Conservation (phyloP, 2,797 vertebrate genomes). For the Spinus pinus region DNA sequence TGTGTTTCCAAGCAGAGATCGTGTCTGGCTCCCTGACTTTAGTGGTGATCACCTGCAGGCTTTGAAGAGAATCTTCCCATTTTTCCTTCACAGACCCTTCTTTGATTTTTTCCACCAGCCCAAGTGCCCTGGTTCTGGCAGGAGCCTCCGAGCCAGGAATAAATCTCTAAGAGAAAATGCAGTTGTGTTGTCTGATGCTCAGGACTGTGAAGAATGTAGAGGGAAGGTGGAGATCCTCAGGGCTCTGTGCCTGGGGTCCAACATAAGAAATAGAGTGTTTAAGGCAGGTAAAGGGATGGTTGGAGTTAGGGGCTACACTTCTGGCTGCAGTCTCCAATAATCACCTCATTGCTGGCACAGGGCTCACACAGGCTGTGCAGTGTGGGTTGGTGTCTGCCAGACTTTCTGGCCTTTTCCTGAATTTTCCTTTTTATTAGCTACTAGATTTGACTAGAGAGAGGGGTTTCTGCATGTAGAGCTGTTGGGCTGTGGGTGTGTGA, state of each 20-base stretch:
- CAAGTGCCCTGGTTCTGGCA: not conserved
- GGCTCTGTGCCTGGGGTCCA: not conserved
- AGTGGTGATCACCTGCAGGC: not conserved
- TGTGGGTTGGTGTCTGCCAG: not conserved
- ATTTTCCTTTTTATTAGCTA: not conserved
- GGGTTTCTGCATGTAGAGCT: not conserved
- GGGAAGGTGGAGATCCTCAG: not conserved
- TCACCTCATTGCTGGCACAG: not conserved
- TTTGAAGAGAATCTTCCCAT: not conserved
- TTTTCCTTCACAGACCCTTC: not conserved
- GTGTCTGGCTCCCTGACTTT: not conserved
- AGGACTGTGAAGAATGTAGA: not conserved
- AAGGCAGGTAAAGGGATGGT: not conserved
- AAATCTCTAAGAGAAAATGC: not conserved
- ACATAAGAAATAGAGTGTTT: not conserved
- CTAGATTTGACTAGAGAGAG: not conserved
- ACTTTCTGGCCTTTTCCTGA: not conserved
- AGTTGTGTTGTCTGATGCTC: not conserved
- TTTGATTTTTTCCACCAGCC: not conserved
- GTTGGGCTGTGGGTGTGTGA: not conserved
- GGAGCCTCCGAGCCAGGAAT: not conserved
- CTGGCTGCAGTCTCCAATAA: not conserved
- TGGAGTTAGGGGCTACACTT: not conserved
- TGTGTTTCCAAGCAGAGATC: not conserved
- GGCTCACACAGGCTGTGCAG: fast-evolving